phyloP scores from a whole-genome alignment of 1,140 invertebrate species.

The Fopius arisanus region DNA sequence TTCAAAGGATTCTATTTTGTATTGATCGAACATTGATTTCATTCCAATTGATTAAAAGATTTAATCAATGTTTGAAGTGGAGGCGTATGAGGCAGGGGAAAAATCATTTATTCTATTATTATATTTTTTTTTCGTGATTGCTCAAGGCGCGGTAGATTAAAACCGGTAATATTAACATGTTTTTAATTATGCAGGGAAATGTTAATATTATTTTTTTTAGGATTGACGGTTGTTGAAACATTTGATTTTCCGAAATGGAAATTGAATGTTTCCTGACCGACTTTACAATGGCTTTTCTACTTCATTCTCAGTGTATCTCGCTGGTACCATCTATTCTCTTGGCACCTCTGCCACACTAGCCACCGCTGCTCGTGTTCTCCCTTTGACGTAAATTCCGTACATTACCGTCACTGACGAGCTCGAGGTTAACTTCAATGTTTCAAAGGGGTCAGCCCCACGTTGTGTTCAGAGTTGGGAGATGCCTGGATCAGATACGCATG shows the following conservation, averaged over 20 bases:
- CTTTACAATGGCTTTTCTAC: slow-evolving; percentile 1
- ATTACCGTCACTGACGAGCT: slow-evolving; percentile 59
- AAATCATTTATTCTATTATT: too few species aligned
- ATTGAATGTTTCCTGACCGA: slow-evolving; percentile 25
- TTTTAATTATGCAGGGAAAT: too few species aligned
- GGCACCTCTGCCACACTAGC: background rate
- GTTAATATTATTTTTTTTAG: too few species aligned
- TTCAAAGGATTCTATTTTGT: too few species aligned
- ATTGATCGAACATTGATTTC: too few species aligned
- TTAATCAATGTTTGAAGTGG: too few species aligned
- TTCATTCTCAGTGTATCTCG: background rate
- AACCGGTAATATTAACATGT: too few species aligned
- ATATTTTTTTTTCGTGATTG: too few species aligned
- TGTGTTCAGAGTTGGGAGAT: slow-evolving; percentile 30
- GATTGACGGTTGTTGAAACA: background rate
- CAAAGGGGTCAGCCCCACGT: slow-evolving; percentile 45
- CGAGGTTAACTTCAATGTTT: slow-evolving; percentile 59
- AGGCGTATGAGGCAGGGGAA: too few species aligned
- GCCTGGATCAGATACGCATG: slow-evolving; percentile 43
- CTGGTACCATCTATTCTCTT: background rate
- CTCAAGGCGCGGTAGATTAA: too few species aligned
- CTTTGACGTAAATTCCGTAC: slow-evolving; percentile 59
- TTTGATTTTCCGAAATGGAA: slow-evolving; percentile 20
- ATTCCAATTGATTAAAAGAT: too few species aligned
- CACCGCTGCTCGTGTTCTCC: slow-evolving; percentile 18